Evolutionary conservation across 2,797 vertebrate species (phyloP).

Genomic region (Phataginus tetradactyla): DNA sequence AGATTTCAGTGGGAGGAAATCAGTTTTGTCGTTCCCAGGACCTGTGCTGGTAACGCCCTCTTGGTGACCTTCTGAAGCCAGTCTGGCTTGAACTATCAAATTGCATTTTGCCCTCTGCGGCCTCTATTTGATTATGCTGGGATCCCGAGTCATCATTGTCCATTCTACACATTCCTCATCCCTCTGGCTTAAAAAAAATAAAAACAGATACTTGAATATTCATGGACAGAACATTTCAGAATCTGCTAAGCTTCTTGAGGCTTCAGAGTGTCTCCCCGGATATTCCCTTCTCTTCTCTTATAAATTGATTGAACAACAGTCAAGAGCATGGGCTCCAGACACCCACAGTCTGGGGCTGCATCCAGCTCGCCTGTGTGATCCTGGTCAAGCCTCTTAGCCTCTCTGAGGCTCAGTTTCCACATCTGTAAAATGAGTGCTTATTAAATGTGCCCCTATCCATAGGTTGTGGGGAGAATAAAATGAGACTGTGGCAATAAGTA

Average conservation of each 20-base stretch:
- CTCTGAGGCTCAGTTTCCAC: neutral
- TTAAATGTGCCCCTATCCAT: neutral
- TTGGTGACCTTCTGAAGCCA: neutral
- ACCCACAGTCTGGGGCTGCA: accelerated
- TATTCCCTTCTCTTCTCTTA: neutral
- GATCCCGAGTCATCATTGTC: neutral
- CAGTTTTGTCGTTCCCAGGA: neutral
- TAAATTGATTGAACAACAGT: neutral
- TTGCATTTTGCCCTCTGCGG: neutral
- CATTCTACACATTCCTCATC: neutral
- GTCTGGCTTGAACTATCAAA: neutral
- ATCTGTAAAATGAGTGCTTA: neutral
- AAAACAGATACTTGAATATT: neutral
- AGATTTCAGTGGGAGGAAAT: neutral
- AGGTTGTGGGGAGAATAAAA: neutral
- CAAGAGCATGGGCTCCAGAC: neutral
- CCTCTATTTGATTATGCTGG: neutral
- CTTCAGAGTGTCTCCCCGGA: neutral
- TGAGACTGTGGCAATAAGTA: neutral
- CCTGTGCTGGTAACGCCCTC: neutral
- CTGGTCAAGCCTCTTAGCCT: neutral
- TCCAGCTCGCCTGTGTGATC: neutral
- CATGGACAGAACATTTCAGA: neutral
- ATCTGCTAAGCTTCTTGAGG: neutral
- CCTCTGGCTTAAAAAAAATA: neutral